Evolutionary conservation across 2,113 vertebrate genomes (phyloP).

Genomic region (Pygoscelis antarcticus): DNA sequence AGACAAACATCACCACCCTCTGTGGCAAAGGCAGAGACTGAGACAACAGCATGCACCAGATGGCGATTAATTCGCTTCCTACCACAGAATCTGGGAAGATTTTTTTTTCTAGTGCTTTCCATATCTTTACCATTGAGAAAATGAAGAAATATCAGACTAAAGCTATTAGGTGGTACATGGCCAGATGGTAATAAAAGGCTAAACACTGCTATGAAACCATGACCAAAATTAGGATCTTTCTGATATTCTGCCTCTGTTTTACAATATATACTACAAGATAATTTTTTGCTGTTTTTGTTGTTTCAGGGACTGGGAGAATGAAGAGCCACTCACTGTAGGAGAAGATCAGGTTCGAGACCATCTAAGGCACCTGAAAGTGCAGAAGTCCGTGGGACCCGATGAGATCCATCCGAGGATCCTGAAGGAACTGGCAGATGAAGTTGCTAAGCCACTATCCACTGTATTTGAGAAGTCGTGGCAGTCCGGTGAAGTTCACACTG

Average conservation of each 20-base stretch:
- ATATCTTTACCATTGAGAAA: neutral
- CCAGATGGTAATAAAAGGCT: neutral
- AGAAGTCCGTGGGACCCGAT: too few species aligned
- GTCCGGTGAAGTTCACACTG: too few species aligned
- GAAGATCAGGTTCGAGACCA: too few species aligned
- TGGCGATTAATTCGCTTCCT: rapidly evolving
- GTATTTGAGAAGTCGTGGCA: too few species aligned
- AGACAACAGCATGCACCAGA: neutral
- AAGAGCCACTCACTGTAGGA: too few species aligned
- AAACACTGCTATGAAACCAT: neutral
- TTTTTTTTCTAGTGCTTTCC: neutral
- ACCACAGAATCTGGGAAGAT: neutral
- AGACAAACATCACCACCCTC: neutral
- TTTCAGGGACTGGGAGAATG: neutral
- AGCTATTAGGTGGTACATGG: neutral
- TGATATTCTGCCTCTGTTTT: neutral
- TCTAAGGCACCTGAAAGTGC: too few species aligned
- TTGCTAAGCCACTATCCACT: too few species aligned
- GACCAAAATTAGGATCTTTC: neutral
- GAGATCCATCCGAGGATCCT: too few species aligned
- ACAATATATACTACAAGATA: neutral
- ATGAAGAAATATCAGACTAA: neutral
- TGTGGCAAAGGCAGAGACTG: neutral
- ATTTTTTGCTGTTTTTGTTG: neutral
- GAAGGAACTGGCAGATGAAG: too few species aligned